Evolutionary conservation across 1,140 invertebrate genomes (phyloP), one percentile per base, ranked within the genome.

Genomic region (Homalodisca vitripennis): DNA sequence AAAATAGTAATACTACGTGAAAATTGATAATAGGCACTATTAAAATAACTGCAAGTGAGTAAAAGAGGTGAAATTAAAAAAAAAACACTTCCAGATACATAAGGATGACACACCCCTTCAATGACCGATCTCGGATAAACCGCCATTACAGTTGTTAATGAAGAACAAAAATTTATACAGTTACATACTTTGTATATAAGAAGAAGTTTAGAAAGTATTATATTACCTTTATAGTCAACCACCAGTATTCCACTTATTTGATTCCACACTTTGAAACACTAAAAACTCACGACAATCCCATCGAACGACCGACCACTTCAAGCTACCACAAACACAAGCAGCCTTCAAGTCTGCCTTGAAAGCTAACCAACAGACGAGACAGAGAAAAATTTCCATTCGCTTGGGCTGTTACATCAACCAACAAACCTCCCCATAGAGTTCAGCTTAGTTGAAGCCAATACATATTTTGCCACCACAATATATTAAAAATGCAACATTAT

Each of bases 261-360:
- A 60, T 60, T 60, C 55, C 55, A 60, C 55, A 60, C 55, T 60
- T 60, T 60, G 55, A 60, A 60, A 27, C 55, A 60, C 55, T 60
- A 27, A 24, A 51, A 60, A 60, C 55, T 60, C 55, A 60, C 55
- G 55, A 60, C 27, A 27, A 60, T 60, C 24, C 55, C 55, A 60
- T 60, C 55, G 55, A 60, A 60, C 12, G 29, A 12, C 55, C 24
- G 17, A 60, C 55, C n/a, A 27, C 22, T 6, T 12, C 48, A 53
- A 41, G 22, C 17, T 22, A 12, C n/a, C 3, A 13, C 22, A 27
- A 27, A 60, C 55, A 60, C 55, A n/a, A n/a, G n/a, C n/a, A n/a
- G n/a, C n/a, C n/a, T n/a, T n/a, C n/a, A n/a, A n/a, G n/a, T n/a
- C n/a, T n/a, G n/a, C n/a, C n/a, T n/a, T n/a, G n/a, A 41, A 41